These are phyloP conservation scores for Idaea straminata DNA, from an alignment of 2,888 invertebrate species.

Conservation along the genomic window DNA sequence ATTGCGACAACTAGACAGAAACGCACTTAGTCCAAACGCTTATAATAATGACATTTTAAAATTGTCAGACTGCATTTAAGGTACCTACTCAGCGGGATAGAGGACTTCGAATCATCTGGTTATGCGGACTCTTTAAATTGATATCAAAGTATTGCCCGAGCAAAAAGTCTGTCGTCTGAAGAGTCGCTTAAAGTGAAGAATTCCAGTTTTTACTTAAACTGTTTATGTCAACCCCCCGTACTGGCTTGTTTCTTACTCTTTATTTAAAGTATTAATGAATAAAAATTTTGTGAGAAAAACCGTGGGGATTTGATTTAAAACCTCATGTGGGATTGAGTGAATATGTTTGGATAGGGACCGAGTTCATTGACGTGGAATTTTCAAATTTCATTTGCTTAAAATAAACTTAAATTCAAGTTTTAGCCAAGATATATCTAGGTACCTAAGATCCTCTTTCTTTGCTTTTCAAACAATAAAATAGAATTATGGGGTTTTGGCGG, in stretches of 20 bases:
- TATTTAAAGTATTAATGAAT: slow-evolving; percentile 78
- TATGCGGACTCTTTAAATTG: too few species aligned
- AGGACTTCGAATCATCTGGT: too few species aligned
- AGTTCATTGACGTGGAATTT: slow-evolving; percentile 5
- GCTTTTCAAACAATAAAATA: too few species aligned
- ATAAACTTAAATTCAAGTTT: not conserved
- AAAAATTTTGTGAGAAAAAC: slow-evolving; percentile 70
- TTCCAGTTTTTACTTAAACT: slow-evolving; percentile 58
- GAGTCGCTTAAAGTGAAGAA: slow-evolving; percentile 47
- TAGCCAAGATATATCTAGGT: not conserved
- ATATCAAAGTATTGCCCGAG: too few species aligned
- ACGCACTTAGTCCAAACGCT: too few species aligned
- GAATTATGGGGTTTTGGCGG: too few species aligned
- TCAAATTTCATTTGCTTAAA: not conserved
- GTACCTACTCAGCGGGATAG: too few species aligned
- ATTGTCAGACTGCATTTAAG: too few species aligned
- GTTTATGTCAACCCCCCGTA: slow-evolving; percentile 75
- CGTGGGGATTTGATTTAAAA: slow-evolving; percentile 66
- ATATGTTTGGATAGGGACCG: slow-evolving; percentile 36
- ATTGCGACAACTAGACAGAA: too few species aligned
- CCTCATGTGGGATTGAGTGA: slow-evolving; percentile 49
- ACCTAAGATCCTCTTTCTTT: too few species aligned
- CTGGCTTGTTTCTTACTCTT: slow-evolving; percentile 63
- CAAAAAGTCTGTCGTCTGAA: not conserved
- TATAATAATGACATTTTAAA: too few species aligned